Evolutionary conservation across 2,888 invertebrate genomes (phyloP).

Genomic region (Vannuccia rotundouncinata): DNA sequence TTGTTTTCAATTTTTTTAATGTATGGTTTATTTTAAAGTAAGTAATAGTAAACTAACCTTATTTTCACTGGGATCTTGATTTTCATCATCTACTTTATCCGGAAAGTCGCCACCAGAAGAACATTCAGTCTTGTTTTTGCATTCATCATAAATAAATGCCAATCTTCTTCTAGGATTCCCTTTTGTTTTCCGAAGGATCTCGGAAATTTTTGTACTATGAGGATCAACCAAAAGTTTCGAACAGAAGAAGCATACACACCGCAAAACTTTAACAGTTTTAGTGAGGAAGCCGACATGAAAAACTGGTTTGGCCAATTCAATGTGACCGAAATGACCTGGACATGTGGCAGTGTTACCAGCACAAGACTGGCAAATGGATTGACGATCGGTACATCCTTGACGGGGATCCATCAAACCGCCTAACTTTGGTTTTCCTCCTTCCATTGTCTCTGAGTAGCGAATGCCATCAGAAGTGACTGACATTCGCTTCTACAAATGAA

Average conservation of each 20-base stretch:
- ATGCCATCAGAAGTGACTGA: slow-evolving; percentile 67
- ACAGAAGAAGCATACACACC: slow-evolving; percentile 98
- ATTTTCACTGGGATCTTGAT: slow-evolving; percentile 59
- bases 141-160: slow-evolving; percentile 89
- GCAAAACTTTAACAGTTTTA: slow-evolving; percentile 89
- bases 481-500: background rate
- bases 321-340: slow-evolving; percentile 97
- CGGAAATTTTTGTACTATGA: slow-evolving; percentile 84
- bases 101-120: slow-evolving; percentile 82
- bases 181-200: slow-evolving; percentile 88
- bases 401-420: slow-evolving; percentile 98
- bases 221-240: slow-evolving; percentile 90
- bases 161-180: slow-evolving; percentile 88
- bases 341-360: slow-evolving; percentile 90
- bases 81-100: slow-evolving; percentile 44
- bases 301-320: slow-evolving; percentile 94
- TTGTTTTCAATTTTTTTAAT: too few species aligned
- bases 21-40: too few species aligned
- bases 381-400: slow-evolving; percentile 89
- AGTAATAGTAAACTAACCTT: background rate
- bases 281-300: slow-evolving; percentile 95
- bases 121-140: slow-evolving; percentile 94
- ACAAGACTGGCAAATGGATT: slow-evolving; percentile 57
- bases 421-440: slow-evolving; percentile 91
- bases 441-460: slow-evolving; percentile 92